A percentile compares a stretch with the other conserved stretches of the same genome.
Evolutionary conservation across 2,797 vertebrate genomes (phyloP).

Genomic region (Urophycis tenuis): DNA sequence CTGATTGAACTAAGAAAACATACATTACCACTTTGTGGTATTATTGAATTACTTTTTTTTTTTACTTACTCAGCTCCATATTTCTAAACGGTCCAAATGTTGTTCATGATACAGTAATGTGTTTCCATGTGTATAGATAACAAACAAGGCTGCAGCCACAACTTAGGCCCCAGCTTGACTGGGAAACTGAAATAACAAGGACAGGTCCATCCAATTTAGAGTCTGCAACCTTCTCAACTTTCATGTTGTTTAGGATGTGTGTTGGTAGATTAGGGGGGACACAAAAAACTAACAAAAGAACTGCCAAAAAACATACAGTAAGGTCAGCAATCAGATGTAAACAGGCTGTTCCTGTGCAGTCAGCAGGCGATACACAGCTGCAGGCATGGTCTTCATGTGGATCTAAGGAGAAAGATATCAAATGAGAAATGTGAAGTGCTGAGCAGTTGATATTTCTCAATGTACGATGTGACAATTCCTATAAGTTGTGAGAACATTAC

Average conservation of each 20-base stretch:
- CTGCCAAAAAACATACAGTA: background rate
- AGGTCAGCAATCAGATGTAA: conserved; percentile 64
- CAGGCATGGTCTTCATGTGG: conserved; percentile 99
- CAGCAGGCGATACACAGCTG: conserved; percentile 96
- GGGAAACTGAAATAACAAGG: no score
- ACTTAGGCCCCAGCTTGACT: conserved; percentile 1
- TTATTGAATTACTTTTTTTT: no score
- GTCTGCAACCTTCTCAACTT: no score
- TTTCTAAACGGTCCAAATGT: no score
- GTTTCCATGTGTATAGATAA: no score
- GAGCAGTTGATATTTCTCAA: background rate
- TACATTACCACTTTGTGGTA: background rate
- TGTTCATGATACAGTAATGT: background rate
- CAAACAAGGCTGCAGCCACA: no score
- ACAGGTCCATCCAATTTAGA: no score
- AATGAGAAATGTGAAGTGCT: conserved; percentile 3
- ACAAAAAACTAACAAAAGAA: background rate
- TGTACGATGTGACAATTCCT: no score
- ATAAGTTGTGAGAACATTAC: background rate
- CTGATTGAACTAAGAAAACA: background rate
- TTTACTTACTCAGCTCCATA: no score
- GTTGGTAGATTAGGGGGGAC: background rate
- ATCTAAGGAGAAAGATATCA: conserved; percentile 68
- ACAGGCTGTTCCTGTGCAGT: conserved; percentile 88
- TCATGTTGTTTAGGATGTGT: no score